These are phyloP conservation scores for Ischnus inquisitorius DNA, from an alignment of 2,888 invertebrate species.

Conservation along the genomic window DNA sequence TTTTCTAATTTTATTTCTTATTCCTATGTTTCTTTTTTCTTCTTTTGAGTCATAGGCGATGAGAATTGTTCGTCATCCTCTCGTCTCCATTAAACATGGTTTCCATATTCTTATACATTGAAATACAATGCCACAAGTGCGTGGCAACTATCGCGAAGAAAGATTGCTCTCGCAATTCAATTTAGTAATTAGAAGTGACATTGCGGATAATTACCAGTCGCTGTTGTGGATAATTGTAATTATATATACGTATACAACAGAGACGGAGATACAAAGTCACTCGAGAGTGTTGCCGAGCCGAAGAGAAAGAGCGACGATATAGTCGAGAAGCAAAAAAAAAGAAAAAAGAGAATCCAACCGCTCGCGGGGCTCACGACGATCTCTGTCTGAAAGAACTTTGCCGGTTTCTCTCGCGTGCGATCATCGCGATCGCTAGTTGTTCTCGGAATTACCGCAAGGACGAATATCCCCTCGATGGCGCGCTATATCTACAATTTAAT, in stretches of 20 bases:
- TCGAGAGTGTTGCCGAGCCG: not conserved
- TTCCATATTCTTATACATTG: not conserved
- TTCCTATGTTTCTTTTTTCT: not conserved
- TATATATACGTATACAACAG: constrained; percentile 68
- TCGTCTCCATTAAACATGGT: not conserved
- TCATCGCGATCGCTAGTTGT: constrained; percentile 69
- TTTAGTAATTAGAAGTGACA: constrained; percentile 84
- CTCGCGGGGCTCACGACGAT: constrained; percentile 45
- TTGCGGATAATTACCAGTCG: constrained; percentile 79
- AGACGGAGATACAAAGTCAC: constrained; percentile 16
- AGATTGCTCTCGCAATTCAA: constrained; percentile 74
- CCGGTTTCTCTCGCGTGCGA: constrained; percentile 70
- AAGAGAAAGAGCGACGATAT: constrained; percentile 20
- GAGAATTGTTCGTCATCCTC: not conserved
- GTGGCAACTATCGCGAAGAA: constrained; percentile 36
- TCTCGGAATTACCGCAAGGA: constrained; percentile 78
- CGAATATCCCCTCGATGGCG: constrained; percentile 58
- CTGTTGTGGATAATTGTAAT: constrained; percentile 79
- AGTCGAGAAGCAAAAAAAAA: constrained; percentile 15
- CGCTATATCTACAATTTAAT: constrained; percentile 9
- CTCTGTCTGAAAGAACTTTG: constrained; percentile 49
- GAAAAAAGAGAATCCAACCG: constrained; percentile 41
- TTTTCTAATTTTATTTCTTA: no score
- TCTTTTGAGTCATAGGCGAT: not conserved
- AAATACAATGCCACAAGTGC: constrained; percentile 4